Conservation (phyloP, 2,797 vertebrate species). For the Myotis vivesi region DNA sequence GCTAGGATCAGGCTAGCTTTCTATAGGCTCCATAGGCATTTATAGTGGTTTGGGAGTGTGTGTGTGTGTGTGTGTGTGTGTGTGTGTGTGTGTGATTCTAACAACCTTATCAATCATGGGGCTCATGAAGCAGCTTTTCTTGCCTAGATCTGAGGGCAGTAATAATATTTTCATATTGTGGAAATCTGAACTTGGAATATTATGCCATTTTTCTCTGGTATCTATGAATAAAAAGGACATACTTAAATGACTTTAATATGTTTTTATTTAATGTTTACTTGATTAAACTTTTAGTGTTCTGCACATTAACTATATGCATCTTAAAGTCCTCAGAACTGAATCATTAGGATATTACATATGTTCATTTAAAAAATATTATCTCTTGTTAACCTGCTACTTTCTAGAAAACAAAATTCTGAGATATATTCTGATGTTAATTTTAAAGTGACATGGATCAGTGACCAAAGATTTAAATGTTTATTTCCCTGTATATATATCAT, state of each 20-base stretch:
- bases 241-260: neutral
- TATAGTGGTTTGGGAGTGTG: neutral
- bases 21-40: neutral
- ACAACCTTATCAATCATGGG: neutral
- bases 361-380: neutral
- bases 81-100: neutral
- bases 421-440: slow-evolving; percentile 24
- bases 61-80: neutral
- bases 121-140: neutral
- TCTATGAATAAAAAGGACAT: neutral
- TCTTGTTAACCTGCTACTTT: neutral
- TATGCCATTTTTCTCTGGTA: neutral
- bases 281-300: neutral
- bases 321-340: neutral
- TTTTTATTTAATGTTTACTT: neutral
- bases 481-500: slow-evolving; percentile 77
- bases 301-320: neutral
- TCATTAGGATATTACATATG: neutral
- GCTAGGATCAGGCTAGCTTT: neutral
- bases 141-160: neutral
- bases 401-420: neutral
- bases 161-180: neutral
- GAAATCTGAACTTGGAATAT: neutral
- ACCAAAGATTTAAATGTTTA: slow-evolving; percentile 75
- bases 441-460: slow-evolving; percentile 29